These are phyloP conservation scores for Caenorhabditis macrosperma DNA, from an alignment of 2,888 invertebrate genomes.

Conservation along the genomic window DNA sequence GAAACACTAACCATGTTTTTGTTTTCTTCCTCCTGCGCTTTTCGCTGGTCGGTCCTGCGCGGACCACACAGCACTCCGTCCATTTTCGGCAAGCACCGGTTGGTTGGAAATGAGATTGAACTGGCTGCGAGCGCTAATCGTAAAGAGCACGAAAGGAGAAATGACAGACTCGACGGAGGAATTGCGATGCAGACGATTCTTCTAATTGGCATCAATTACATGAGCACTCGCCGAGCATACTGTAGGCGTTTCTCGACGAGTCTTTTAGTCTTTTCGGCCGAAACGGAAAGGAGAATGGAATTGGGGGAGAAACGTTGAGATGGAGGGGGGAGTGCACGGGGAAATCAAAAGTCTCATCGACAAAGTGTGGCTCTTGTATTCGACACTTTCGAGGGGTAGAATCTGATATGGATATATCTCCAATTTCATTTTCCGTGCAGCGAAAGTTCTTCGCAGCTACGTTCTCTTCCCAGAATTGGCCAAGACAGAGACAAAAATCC, in stretches of 20 bases:
- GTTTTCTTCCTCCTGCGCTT: conserved; percentile 15
- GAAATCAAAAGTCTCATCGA: neutral
- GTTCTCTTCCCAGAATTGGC: conserved; percentile 8
- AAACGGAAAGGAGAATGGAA: conserved; percentile 3
- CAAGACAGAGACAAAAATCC: conserved; percentile 4
- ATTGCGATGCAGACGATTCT: neutral
- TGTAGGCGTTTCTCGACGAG: no score
- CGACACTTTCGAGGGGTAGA: conserved; percentile 18
- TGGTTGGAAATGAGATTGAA: conserved; percentile 7
- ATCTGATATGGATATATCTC: conserved; percentile 33
- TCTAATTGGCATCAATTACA: conserved; percentile 41
- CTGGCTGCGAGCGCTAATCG: conserved; percentile 13
- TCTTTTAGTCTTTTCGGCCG: neutral
- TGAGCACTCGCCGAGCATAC: neutral
- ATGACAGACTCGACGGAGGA: neutral
- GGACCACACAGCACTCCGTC: conserved; percentile 12
- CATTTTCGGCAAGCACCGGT: neutral
- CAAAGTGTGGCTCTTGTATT: neutral
- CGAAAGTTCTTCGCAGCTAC: neutral
- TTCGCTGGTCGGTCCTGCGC: neutral
- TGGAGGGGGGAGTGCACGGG: neutral
- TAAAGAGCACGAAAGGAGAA: conserved; percentile 28
- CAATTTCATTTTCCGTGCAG: conserved; percentile 12
- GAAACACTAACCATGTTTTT: conserved; percentile 45
- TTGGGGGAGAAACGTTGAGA: neutral